Conservation (phyloP, 2,888 invertebrate genomes). For the Ochropleura plecta region DNA sequence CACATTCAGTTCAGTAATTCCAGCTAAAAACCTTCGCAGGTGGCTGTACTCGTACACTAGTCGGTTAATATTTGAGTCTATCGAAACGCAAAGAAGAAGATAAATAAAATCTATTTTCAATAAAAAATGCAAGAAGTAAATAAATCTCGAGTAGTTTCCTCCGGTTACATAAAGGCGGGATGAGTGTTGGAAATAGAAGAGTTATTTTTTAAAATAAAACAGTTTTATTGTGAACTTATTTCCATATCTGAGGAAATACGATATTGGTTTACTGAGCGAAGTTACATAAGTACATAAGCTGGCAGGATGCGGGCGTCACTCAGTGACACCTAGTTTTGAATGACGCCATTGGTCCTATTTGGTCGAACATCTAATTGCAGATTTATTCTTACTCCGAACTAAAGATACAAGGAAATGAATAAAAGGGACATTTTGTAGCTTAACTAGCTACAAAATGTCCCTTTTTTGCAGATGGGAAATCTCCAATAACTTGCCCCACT, state of each 20-base stretch:
- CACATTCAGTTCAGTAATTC: too few species aligned
- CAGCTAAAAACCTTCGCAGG: too few species aligned
- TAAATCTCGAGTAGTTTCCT: neutral
- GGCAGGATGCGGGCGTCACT: conserved; percentile 4
- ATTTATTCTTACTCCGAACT: neutral
- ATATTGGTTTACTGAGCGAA: conserved; percentile 13
- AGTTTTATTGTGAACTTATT: conserved; percentile 33
- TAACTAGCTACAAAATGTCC: too few species aligned
- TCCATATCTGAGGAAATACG: conserved; percentile 25
- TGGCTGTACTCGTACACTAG: too few species aligned
- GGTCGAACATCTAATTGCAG: too few species aligned
- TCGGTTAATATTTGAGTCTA: too few species aligned
- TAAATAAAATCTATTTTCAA: conserved; percentile 8
- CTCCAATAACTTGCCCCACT: too few species aligned
- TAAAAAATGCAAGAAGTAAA: neutral
- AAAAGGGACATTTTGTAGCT: too few species aligned
- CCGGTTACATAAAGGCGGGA: conserved; percentile 17
- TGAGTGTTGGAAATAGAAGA: conserved; percentile 19
- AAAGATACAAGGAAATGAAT: too few species aligned
- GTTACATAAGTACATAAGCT: neutral
- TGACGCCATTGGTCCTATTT: neutral
- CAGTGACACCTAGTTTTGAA: neutral
- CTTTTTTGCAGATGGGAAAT: too few species aligned
- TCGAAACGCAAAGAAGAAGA: too few species aligned
- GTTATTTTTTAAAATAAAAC: conserved; percentile 6